Percentiles rank a stretch among this genome's conserved stretches.
Evolutionary conservation across 2,113 vertebrate genomes (phyloP).

Genomic region (Erythrolamprus reginae): DNA sequence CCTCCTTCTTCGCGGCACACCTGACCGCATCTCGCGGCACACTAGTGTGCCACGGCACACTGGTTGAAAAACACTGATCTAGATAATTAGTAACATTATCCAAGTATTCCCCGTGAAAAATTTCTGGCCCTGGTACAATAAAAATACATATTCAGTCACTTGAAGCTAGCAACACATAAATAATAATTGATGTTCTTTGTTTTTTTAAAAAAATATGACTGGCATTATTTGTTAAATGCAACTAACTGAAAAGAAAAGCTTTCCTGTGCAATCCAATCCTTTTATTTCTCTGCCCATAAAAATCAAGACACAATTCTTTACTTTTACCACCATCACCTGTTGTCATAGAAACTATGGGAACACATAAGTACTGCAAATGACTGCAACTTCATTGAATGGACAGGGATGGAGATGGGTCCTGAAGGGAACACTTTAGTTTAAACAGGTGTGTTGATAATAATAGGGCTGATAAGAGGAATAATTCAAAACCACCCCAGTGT

Average conservation of each 20-base stretch:
- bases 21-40: no score
- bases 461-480: slow-evolving; percentile 12
- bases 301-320: slow-evolving; percentile 63
- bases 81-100: background rate
- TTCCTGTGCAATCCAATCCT: slow-evolving; percentile 40
- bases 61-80: no score
- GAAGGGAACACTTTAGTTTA: slow-evolving; percentile 42
- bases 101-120: no score
- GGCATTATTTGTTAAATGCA: slow-evolving; percentile 40
- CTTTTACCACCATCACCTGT: slow-evolving; percentile 68
- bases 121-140: background rate
- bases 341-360: slow-evolving; percentile 71
- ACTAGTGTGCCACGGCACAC: no score
- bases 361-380: slow-evolving; percentile 62
- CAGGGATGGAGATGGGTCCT: slow-evolving; percentile 58
- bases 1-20: no score
- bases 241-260: slow-evolving; percentile 42
- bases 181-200: slow-evolving; percentile 23
- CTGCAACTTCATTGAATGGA: slow-evolving; percentile 61
- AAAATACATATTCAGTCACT: background rate
- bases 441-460: slow-evolving; percentile 40
- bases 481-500: slow-evolving; percentile 26
- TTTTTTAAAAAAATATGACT: background rate
- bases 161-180: slow-evolving; percentile 21
- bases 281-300: slow-evolving; percentile 62